Evolutionary conservation across 2,888 invertebrate species (phyloP).

Genomic region (Lithophane semibrunnea): DNA sequence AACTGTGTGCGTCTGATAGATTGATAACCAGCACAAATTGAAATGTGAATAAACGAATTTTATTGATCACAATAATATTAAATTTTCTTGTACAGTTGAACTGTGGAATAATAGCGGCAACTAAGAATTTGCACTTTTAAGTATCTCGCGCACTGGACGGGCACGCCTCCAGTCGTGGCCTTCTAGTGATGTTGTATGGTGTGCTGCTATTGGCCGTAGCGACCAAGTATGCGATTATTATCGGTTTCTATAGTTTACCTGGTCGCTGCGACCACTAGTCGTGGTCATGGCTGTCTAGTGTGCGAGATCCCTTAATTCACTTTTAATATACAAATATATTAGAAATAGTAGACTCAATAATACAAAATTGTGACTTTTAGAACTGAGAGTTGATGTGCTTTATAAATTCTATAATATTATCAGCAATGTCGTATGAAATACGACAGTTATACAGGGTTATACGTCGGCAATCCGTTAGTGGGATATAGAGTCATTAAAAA

Average conservation of each 20-base stretch:
- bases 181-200: too few species aligned
- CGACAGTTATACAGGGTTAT: too few species aligned
- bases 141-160: too few species aligned
- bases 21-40: slow-evolving; percentile 27
- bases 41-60: slow-evolving; percentile 15
- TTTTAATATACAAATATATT: not conserved
- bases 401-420: slow-evolving; percentile 17
- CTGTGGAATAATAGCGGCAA: not conserved
- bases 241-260: too few species aligned
- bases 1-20: slow-evolving; percentile 28
- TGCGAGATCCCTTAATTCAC: not conserved
- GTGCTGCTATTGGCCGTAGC: too few species aligned
- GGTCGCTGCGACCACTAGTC: too few species aligned
- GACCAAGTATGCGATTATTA: too few species aligned
- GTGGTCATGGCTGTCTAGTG: too few species aligned
- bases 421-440: slow-evolving; percentile 13
- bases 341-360: not conserved
- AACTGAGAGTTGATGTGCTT: not conserved
- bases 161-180: too few species aligned
- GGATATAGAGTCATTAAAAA: too few species aligned
- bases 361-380: slow-evolving; percentile 19
- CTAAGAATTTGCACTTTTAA: not conserved
- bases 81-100: not conserved
- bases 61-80: slow-evolving; percentile 5
- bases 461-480: too few species aligned